Base-by-base conservation (phyloP, 2,888 invertebrate species). In the Apeira syringaria region DNA sequence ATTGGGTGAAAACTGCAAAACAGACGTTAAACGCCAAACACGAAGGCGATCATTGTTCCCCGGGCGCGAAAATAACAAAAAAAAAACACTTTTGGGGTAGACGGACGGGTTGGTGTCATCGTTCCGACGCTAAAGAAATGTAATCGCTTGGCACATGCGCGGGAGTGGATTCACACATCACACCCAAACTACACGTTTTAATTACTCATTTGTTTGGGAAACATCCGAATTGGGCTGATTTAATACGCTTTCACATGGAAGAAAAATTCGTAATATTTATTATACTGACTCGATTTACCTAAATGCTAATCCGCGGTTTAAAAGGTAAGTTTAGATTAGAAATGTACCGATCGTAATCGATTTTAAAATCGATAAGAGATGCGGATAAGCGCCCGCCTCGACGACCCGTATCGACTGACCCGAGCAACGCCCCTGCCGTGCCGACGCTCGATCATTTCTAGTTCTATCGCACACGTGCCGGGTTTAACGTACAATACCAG, bases 111-210 rank as follows among this genome's bases (percentile, higher is more conserved):
- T 82, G 78, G 73, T 85, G 86, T 86, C 85, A 86, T 77, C 74
- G 73, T 71, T 68, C n/a, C 80, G 85, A 79, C 82, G 74, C 77
- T 64, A 73, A 65, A 84, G 82, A 76, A 78, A 84, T 81, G 81
- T 78, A 66, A 50, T 57, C 62, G 79, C 68, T 86, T 86, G 87
- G 88, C 88, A 86, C 76, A 71, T 64, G 80, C 78, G 72, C 76
- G 55, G 53, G 74, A 65, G 73, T 61, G 60, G 64, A 67, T 69
- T 76, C 76, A 76, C 80, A 74, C 69, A 70, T 74, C 76, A 63
- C 52, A 38, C 56, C 68, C 62, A 77, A 78, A 78, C 74, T 68
- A 63, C 60, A 56, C 59, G 53, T 61, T 72, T 75, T 68, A 74
- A 74, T 74, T 62, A 68, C 49, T 59, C 47, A 37, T 55, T 58